Conservation (phyloP, 2,888 invertebrate genomes). For the Phortica okadai region DNA sequence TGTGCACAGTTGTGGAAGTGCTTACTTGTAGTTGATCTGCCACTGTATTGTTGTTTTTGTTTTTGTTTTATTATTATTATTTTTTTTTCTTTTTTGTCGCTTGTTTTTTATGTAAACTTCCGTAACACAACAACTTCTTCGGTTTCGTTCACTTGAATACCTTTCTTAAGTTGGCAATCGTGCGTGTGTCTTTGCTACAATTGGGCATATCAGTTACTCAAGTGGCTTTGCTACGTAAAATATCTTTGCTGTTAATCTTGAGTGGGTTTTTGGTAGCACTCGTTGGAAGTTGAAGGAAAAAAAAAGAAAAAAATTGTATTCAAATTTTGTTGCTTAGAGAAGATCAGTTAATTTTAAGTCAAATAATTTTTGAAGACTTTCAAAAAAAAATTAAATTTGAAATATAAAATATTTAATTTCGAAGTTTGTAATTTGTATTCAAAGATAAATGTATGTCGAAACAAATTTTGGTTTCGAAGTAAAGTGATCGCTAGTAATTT, state of each 20-base stretch:
- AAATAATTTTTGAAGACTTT: no score
- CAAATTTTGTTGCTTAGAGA: not conserved
- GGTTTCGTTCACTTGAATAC: not conserved
- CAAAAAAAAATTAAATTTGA: no score
- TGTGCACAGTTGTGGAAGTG: constrained; percentile 12
- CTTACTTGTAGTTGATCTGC: constrained; percentile 5
- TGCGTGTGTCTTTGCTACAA: not conserved
- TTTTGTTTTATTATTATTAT: not conserved
- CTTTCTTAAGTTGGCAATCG: not conserved
- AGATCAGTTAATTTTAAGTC: no score
- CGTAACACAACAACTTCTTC: constrained; percentile 11
- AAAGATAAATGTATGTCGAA: no score
- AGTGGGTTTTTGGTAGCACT: not conserved
- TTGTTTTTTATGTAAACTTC: constrained; percentile 26
- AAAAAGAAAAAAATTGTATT: not conserved
- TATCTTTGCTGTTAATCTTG: not conserved
- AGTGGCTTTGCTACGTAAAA: not conserved
- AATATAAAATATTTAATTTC: no score
- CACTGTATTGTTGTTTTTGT: constrained; percentile 5
- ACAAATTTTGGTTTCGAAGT: no score
- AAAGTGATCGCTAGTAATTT: no score
- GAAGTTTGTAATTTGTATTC: no score
- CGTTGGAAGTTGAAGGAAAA: not conserved
- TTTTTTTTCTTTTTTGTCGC: constrained; percentile 18
- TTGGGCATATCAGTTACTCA: not conserved